A percentile compares a stretch with the other conserved stretches of the same genome.
These are phyloP conservation scores for Nemopilema nomurai DNA, from an alignment of 30 jellyfish, hydroid and myxozoan species.

Conservation along the genomic window DNA sequence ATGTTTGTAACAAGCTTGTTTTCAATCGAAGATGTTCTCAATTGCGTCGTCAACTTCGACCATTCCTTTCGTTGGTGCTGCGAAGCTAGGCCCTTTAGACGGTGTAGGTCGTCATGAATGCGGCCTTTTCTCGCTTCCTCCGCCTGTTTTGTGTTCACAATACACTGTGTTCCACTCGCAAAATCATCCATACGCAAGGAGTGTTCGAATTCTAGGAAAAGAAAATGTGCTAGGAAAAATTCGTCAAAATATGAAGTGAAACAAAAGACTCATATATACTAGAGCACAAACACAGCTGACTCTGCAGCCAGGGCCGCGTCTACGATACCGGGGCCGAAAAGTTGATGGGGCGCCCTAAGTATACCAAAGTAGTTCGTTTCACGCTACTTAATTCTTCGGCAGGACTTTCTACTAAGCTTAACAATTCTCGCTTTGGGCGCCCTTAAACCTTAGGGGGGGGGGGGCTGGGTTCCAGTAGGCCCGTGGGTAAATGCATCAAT, in stretches of 20 bases:
- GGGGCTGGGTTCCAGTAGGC: no score
- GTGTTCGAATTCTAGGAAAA: background rate
- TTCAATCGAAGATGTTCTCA: background rate
- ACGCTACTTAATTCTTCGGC: no score
- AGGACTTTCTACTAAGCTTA: no score
- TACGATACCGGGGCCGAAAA: no score
- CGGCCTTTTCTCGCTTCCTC: background rate
- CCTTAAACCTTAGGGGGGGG: no score
- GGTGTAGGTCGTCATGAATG: background rate
- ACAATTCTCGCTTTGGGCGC: no score
- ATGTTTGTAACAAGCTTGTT: background rate
- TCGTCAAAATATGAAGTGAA: background rate
- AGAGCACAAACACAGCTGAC: no score
- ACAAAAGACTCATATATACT: background rate
- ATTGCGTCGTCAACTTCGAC: background rate
- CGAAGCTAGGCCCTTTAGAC: background rate
- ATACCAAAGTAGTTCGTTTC: no score
- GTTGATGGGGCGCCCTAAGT: no score
- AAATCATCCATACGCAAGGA: background rate
- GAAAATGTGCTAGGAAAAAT: background rate
- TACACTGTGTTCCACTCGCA: background rate
- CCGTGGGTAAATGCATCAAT: no score
- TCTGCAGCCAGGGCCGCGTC: no score
- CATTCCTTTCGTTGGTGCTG: background rate
- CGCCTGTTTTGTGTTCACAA: background rate